These are phyloP conservation scores for Heliconius congener DNA, from an alignment of 1,140 invertebrate genomes.

Conservation along the genomic window DNA sequence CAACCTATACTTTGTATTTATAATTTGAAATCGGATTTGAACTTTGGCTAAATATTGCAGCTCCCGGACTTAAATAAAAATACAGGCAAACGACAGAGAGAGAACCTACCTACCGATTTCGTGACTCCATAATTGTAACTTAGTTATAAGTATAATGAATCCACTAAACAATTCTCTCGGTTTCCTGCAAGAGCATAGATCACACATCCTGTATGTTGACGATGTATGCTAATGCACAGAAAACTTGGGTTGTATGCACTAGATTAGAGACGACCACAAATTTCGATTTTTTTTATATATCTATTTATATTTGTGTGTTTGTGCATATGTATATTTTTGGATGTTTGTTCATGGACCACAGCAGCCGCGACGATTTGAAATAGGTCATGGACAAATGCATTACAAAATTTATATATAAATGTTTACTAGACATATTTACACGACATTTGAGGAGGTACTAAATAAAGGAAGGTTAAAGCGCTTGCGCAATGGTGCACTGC, in stretches of 20 bases:
- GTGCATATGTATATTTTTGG: slow-evolving; percentile 25
- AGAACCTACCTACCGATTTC: neutral
- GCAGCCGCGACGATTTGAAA: slow-evolving; percentile 25
- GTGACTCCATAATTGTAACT: neutral
- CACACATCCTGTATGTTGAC: neutral
- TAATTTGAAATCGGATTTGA: neutral
- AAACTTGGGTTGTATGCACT: neutral
- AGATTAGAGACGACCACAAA: slow-evolving; percentile 15
- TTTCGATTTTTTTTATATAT: slow-evolving; percentile 29
- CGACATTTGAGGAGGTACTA: neutral
- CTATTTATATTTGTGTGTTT: slow-evolving; percentile 32
- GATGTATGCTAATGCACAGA: neutral
- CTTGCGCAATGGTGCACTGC: neutral
- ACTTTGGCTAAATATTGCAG: neutral
- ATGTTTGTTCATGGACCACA: slow-evolving; percentile 32
- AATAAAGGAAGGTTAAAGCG: neutral
- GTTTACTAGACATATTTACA: slow-evolving; percentile 4
- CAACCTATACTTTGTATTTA: neutral
- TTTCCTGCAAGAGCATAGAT: slow-evolving; percentile 1
- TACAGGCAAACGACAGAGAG: neutral
- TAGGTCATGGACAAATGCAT: slow-evolving; percentile 21
- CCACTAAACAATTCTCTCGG: neutral
- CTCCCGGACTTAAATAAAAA: neutral
- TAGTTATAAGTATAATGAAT: slow-evolving; percentile 5
- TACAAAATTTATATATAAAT: slow-evolving; percentile 6